Evolutionary conservation across 2,113 vertebrate genomes (phyloP), one percentile per base, ranked within the genome.

Genomic region (Alligator sinensis): DNA sequence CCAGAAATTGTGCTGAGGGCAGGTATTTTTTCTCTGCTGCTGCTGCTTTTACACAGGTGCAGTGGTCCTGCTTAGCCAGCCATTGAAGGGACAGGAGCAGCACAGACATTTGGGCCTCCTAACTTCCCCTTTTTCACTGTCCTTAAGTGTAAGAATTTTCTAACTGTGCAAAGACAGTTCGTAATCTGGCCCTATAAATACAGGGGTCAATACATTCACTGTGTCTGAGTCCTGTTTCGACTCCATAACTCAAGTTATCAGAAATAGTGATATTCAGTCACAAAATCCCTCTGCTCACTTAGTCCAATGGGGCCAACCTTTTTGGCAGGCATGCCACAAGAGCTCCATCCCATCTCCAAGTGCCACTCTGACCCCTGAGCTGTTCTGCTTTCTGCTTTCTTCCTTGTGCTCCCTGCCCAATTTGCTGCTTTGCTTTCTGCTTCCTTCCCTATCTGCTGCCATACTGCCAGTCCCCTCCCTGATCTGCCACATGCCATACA

Each of bases 11-110:
- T 66, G 28, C 63, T 16, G 7, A 18, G 30, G 16, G 19, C 19
- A 17, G n/a, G n/a, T 9, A 68, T 18, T 30, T 16, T 68, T n/a
- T 68, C 66, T 68, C 88, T 76, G 24, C 66, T 60, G 11, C 76
- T 74, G 34, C 54, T 66, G 10, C 10, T 81, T 1, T 1, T n/a
- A 63, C n/a, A 61, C 74, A 77, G 28, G 18, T 0, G 0, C 57
- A 34, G 57, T 77, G 34, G 47, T 58, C 3, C 75, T 77, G 30
- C 59, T 24, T 77, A 27, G 13, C 54, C 22, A 77, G n/a, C 15
- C 21, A 63, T 18, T 70, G 30, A 21, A 30, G 19, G 58, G 58
- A 22, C 6, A n/a, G 21, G 47, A 78, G 55, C 28, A 62, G 28
- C 57, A 85, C 19, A 86, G 47, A 28, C 1, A 3, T 55, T 7